phyloP scores from a whole-genome alignment of 2,113 vertebrate genomes.

The Platycercus adscitus region DNA sequence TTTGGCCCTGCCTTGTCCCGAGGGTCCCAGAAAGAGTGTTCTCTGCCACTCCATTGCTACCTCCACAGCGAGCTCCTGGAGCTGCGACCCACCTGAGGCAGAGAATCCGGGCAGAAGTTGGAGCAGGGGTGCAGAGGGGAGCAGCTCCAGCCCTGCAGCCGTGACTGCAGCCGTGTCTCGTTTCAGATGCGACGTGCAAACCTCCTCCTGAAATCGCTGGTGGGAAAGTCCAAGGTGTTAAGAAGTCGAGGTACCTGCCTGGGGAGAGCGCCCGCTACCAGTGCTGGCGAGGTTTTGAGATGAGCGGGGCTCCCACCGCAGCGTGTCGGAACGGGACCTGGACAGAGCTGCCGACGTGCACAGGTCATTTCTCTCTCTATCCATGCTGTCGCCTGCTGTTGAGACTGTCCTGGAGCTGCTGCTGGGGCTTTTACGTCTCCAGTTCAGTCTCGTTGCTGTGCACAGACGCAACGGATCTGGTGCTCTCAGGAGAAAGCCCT shows the following conservation, averaged over 20 bases:
- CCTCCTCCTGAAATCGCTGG: constrained; percentile 51
- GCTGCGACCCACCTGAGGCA: neutral
- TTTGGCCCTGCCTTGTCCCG: neutral
- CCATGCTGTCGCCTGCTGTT: neutral
- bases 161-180: neutral
- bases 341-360: constrained; percentile 9
- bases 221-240: neutral
- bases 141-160: neutral
- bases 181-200: constrained; percentile 23
- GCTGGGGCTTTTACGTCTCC: neutral
- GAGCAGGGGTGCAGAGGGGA: neutral
- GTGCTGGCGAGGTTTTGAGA: constrained; percentile 26
- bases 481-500: neutral
- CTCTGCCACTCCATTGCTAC: neutral
- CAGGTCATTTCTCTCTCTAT: neutral
- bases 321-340: neutral
- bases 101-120: neutral
- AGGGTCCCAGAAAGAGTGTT: neutral
- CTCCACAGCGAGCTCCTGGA: neutral
- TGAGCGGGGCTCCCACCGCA: neutral
- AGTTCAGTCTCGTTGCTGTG: neutral
- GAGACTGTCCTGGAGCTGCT: neutral
- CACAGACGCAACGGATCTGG: neutral
- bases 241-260: constrained; percentile 11
- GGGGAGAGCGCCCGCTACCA: neutral